Percentiles rank a stretch among this genome's conserved stretches.
Conservation (phyloP, 2,797 vertebrate genomes). For the Acestrorhynchus altus region DNA sequence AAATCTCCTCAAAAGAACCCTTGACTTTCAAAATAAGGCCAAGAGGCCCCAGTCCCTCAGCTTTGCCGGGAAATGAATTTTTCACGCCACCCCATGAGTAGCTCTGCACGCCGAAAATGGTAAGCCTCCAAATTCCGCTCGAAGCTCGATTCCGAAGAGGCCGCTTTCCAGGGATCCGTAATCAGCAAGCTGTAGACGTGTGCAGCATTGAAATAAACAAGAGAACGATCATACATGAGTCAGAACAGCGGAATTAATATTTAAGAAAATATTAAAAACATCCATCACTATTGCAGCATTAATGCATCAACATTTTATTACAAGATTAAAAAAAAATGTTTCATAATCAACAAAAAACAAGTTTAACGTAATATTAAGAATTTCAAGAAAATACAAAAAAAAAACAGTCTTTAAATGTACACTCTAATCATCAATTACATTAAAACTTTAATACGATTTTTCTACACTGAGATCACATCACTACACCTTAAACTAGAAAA, state of each 20-base stretch:
- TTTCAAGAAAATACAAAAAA: no score
- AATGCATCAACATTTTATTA: background rate
- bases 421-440: no score
- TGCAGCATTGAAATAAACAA: background rate
- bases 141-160: background rate
- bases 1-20: slow-evolving; percentile 24
- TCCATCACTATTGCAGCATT: background rate
- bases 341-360: no score
- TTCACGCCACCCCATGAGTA: background rate
- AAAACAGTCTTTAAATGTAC: no score
- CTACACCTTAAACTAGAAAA: no score
- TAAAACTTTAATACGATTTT: no score
- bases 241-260: background rate
- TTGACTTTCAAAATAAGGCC: slow-evolving; percentile 21
- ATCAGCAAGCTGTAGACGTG: background rate
- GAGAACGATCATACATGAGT: background rate
- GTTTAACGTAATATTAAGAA: background rate
- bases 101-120: background rate
- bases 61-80: slow-evolving; percentile 16
- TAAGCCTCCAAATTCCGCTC: background rate
- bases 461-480: no score
- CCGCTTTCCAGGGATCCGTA: background rate
- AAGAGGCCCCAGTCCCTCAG: slow-evolving; percentile 1
- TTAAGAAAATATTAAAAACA: background rate
- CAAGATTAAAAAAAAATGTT: no score